phyloP scores from a whole-genome alignment of 2,888 invertebrate species.

The Synanthedon myopaeformis region DNA sequence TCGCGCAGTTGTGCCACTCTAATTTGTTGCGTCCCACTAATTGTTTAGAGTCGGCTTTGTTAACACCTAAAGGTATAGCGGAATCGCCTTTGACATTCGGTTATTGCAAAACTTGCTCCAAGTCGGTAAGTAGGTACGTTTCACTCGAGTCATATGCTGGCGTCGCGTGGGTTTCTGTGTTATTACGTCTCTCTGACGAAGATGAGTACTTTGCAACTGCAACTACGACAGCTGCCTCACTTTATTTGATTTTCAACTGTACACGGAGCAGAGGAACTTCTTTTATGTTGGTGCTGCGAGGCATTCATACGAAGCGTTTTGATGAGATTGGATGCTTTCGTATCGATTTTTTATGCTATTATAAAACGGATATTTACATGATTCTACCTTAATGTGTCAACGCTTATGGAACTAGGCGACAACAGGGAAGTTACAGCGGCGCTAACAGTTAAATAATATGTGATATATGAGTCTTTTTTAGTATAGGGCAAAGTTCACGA shows the following conservation, averaged over 20 bases:
- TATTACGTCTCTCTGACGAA: slow-evolving; percentile 42
- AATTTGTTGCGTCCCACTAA: not conserved
- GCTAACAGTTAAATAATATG: too few relatives aligned
- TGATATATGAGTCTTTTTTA: too few relatives aligned
- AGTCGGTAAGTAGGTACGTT: slow-evolving; percentile 2
- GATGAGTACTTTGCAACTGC: slow-evolving; percentile 45
- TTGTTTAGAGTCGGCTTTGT: not conserved
- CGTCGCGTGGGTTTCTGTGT: slow-evolving; percentile 24
- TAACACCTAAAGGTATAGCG: not conserved
- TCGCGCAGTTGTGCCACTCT: not conserved
- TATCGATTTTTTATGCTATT: slow-evolving; percentile 10
- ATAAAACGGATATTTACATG: too few relatives aligned
- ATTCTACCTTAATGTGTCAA: too few relatives aligned
- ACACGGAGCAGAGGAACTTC: slow-evolving; percentile 30
- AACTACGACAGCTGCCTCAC: slow-evolving; percentile 46
- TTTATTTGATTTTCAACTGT: slow-evolving; percentile 58
- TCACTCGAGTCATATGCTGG: slow-evolving; percentile 22
- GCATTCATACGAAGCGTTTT: slow-evolving; percentile 23
- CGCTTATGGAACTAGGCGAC: too few relatives aligned
- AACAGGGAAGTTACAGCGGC: too few relatives aligned
- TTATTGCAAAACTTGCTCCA: not conserved
- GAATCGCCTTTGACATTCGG: not conserved
- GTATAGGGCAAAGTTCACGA: too few relatives aligned
- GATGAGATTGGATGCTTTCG: slow-evolving; percentile 25
- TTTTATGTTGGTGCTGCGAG: slow-evolving; percentile 34